Evolutionary conservation across 2,888 invertebrate genomes (phyloP), one percentile per base, ranked within the genome.

Genomic region (Molanna angustata): DNA sequence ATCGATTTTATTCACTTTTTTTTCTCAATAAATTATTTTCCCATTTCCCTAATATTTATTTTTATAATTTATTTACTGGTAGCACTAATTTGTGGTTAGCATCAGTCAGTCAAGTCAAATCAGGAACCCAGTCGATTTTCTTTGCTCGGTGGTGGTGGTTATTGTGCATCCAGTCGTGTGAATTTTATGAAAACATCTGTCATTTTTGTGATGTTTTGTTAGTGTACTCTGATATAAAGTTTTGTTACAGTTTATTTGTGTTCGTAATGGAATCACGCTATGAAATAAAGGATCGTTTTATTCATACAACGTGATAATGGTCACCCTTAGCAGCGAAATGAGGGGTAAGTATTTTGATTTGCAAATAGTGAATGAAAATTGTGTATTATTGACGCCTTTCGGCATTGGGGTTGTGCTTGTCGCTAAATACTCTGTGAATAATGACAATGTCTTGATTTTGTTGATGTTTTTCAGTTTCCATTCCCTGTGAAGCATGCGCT

Each of bases 301-400:
- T 52, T 54, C 31, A 54, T 41, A 46, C 20, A 46, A 16, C 45
- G 49, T 44, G 32, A 43, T 18, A 40, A 58, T 58, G 58, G 58
- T 58, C 21, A 53, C 58, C 13, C 49, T 56, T n/a, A 56, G 32
- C 50, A 49, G 32, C 35, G 55, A 46, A 27, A 46, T 50, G 44
- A 55, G 44, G 53, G 58, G 58, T 56, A 39, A 53, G 58, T 53
- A 45, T 41, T 44, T 45, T 22, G 21, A 19, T 49, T 40, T 40
- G 37, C 31, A 37, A 54, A 39, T 49, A 45, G 31, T 45, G 32
- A 54, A 49, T 49, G 45, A 49, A 39, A 35, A 48, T 17, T 16
- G 4, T 13, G 9, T 13, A 17, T 3, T 6, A 17, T 37, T 35
- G 14, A 35, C 9, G 14, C 35, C 4, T 35, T 35, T 9, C 9